Evolutionary conservation across 1,140 invertebrate species (phyloP).

Genomic region (Drosophila jambulina): DNA sequence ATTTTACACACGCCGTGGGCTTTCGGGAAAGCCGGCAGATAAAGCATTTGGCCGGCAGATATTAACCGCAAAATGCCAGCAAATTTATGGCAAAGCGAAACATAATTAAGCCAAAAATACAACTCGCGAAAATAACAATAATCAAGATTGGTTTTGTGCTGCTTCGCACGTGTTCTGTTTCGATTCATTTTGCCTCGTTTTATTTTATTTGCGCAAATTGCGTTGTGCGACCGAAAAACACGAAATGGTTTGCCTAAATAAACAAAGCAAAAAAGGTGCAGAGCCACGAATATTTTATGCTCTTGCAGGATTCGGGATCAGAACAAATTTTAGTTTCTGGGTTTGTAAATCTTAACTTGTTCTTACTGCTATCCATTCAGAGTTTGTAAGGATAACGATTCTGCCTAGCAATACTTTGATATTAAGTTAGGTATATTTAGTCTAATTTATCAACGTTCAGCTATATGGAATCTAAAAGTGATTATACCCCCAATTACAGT

Average conservation of each 20-base stretch:
- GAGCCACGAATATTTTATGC: slow-evolving; percentile 8
- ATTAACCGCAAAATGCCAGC: slow-evolving; percentile 58
- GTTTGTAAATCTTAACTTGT: not conserved
- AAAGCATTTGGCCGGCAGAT: slow-evolving; percentile 57
- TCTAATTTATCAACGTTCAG: not conserved
- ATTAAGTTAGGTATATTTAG: not conserved
- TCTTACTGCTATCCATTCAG: no score
- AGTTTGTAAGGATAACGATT: not conserved
- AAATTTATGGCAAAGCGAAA: slow-evolving; percentile 68
- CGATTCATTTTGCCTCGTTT: slow-evolving; percentile 36
- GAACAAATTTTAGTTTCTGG: not conserved
- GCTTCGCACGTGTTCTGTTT: slow-evolving; percentile 25
- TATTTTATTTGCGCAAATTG: slow-evolving; percentile 58
- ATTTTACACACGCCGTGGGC: slow-evolving; percentile 51
- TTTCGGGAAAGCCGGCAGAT: slow-evolving; percentile 29
- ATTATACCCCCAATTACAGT: not conserved
- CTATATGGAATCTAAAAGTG: not conserved
- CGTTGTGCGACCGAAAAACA: slow-evolving; percentile 56
- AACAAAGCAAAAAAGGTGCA: slow-evolving; percentile 5
- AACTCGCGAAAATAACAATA: slow-evolving; percentile 52
- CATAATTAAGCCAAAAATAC: slow-evolving; percentile 71
- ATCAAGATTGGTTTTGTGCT: slow-evolving; percentile 60
- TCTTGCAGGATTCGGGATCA: not conserved
- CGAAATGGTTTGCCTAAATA: slow-evolving; percentile 47
- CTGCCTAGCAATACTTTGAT: no score